Evolutionary conservation across 92 coral and sea anemone genomes (phyloP), one percentile per base, ranked within the genome.

Genomic region (Parazoanthus swiftii): DNA sequence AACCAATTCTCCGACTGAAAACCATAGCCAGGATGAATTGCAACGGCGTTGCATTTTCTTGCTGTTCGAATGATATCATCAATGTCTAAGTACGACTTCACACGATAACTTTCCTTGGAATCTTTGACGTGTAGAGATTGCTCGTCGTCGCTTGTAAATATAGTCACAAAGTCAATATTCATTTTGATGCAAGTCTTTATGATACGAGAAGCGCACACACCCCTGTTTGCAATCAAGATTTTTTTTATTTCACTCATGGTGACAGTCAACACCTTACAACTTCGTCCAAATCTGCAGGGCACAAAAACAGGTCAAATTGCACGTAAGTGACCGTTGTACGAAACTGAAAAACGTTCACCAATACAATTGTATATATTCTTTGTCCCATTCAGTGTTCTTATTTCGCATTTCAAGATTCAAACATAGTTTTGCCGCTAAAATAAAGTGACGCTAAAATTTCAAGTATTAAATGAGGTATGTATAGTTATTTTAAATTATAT

Each of bases 21-120:
- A 37, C 95, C 95, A 80, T 92, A 92, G 8, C 95, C 95, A 29
- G 95, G 95, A 77, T 85, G 91, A 80, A 92, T 88, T 63, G 95
- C 95, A 54, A 56, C 66, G 9, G 93, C 81, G 58, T 15, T 37
- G 74, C 89, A 37, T 37, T 68, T 37, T 44, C 29, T 85, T 43
- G 95, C 95, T 36, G 68, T 50, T 10, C 79, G 76, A 44, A 92
- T 79, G 70, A 88, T 88, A 37, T 63, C 85, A 50, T 92, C 85
- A 29, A 88, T 72, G 80, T 92, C 91, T 76, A 42, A 80, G 75
- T 92, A 92, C 15, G 95, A 92, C 2, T 36, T 58, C 20, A 92
- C 76, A 65, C 0, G 82, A 50, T 92, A 85, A n/a, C 78, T 83
- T 90, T 90, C 91, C 44, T 59, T 85, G 5, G 95, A 90, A 43